Conservation (phyloP, 2,797 vertebrate genomes). For the Alca torda region DNA sequence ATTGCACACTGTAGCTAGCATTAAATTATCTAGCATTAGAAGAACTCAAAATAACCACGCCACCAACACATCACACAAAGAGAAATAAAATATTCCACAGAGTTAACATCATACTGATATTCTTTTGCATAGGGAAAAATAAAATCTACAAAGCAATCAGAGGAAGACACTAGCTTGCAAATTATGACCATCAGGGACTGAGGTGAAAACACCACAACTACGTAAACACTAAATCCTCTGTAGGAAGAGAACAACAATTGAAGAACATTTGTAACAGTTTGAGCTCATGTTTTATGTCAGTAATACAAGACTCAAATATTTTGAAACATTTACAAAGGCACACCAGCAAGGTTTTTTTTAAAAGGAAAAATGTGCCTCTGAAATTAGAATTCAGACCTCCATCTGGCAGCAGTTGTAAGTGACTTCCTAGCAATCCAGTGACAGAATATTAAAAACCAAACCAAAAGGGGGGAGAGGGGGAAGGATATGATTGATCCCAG, state of each 20-base stretch:
- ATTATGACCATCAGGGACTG: not conserved
- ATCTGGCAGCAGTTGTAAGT: not conserved
- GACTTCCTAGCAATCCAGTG: not conserved
- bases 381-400: not conserved
- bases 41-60: not conserved
- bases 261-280: not conserved
- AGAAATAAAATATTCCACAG: not conserved
- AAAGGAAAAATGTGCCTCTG: not conserved
- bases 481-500: not conserved
- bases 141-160: not conserved
- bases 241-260: not conserved
- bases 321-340: not conserved
- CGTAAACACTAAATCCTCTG: not conserved
- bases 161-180: not conserved
- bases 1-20: not conserved
- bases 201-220: not conserved
- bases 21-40: not conserved
- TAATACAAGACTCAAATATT: not conserved
- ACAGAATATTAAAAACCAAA: not conserved
- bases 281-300: not conserved
- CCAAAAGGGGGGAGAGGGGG: fast-evolving
- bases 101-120: not conserved
- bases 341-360: not conserved
- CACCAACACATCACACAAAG: not conserved
- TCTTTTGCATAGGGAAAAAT: not conserved